Percentiles rank a stretch among this genome's conserved stretches.
phyloP scores from a whole-genome alignment of 2,113 vertebrate genomes.

The Labrus mixtus region DNA sequence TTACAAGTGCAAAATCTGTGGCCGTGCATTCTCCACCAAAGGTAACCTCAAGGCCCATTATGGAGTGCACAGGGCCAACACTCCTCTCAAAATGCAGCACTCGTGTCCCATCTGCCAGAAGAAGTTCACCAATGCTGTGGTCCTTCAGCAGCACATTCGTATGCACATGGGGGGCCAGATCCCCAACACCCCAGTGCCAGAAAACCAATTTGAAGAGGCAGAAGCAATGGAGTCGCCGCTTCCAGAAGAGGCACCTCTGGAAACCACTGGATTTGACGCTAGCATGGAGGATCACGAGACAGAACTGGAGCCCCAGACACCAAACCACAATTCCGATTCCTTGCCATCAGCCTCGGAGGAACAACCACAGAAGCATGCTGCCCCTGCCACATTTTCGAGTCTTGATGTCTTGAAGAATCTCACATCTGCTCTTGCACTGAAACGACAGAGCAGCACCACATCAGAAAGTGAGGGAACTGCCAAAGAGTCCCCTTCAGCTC shows the following conservation, averaged over 20 bases:
- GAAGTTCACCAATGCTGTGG: slow-evolving; percentile 97
- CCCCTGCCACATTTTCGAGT: slow-evolving; percentile 79
- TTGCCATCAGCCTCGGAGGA: slow-evolving; percentile 60
- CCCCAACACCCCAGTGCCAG: slow-evolving; percentile 91
- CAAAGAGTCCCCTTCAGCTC: slow-evolving; percentile 85
- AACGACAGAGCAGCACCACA: slow-evolving; percentile 89
- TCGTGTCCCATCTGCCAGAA: slow-evolving; percentile 99
- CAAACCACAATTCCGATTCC: slow-evolving; percentile 63
- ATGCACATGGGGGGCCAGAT: slow-evolving; percentile 99
- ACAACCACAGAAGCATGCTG: slow-evolving; percentile 58
- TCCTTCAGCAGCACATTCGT: slow-evolving; percentile 97
- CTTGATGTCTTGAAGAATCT: slow-evolving; percentile 86
- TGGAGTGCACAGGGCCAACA: slow-evolving; percentile 92
- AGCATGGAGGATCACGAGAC: slow-evolving; percentile 83
- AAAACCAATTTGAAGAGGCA: slow-evolving; percentile 82
- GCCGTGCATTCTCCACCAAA: slow-evolving; percentile 96
- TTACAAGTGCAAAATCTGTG: slow-evolving; percentile 96
- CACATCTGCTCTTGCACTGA: slow-evolving; percentile 84
- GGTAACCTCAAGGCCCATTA: slow-evolving; percentile 98
- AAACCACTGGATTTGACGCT: slow-evolving; percentile 71
- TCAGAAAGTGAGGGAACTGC: slow-evolving; percentile 89
- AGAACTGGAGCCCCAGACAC: slow-evolving; percentile 79
- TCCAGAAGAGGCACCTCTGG: slow-evolving; percentile 78
- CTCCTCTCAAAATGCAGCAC: slow-evolving; percentile 92
- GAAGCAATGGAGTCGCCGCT: slow-evolving; percentile 77